Conservation (phyloP, 2,113 vertebrate species). For the Rousettus leschenaultii region DNA sequence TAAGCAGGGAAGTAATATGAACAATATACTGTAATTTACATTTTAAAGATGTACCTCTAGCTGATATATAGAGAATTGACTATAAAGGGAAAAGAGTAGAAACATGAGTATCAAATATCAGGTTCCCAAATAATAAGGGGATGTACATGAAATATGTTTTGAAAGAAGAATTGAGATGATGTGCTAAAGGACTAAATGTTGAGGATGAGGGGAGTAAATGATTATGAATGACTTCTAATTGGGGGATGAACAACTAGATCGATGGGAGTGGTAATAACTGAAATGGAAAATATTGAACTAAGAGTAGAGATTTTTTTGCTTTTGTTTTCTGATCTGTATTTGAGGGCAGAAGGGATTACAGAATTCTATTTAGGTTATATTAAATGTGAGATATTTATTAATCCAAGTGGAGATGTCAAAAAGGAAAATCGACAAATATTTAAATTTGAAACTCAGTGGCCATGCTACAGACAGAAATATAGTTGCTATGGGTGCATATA, state of each 20-base stretch:
- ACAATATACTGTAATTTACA: not conserved
- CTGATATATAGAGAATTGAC: not conserved
- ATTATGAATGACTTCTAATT: not conserved
- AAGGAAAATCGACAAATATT: not conserved
- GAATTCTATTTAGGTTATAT: not conserved
- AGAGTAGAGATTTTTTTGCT: not conserved
- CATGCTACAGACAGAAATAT: not conserved
- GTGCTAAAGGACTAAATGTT: not conserved
- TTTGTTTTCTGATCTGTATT: not conserved
- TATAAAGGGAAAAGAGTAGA: not conserved
- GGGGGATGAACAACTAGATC: not conserved
- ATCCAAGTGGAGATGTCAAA: not conserved
- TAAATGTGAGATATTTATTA: not conserved
- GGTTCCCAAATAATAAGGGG: not conserved
- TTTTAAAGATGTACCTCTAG: not conserved
- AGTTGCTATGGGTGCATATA: not conserved
- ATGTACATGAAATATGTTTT: not conserved
- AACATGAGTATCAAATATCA: not conserved
- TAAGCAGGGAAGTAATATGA: not conserved
- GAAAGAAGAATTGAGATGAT: not conserved
- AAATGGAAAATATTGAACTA: not conserved
- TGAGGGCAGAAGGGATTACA: not conserved
- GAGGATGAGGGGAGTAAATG: not conserved
- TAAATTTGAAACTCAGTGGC: not conserved
- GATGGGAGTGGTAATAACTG: not conserved